phyloP scores from a whole-genome alignment of 2,113 vertebrate genomes.

The Rhipidura dahli region DNA sequence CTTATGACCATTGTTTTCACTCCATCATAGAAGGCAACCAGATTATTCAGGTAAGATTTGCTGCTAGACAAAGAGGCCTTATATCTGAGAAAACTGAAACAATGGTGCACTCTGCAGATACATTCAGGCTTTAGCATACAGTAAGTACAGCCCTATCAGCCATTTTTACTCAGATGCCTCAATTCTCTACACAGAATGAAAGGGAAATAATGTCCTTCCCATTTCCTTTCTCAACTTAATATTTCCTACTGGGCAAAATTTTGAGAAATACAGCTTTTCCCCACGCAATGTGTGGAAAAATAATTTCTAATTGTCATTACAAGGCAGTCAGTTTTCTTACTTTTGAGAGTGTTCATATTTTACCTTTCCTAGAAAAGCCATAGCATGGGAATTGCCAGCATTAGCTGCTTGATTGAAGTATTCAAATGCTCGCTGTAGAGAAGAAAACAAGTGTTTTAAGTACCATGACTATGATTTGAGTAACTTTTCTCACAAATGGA shows the following conservation, averaged over 20 bases:
- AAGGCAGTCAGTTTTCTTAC: not conserved
- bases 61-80: not conserved
- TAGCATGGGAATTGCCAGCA: conserved; percentile 95
- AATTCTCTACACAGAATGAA: not conserved
- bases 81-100: not conserved
- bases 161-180: not conserved
- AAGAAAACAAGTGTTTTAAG: not conserved
- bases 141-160: not conserved
- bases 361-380: conserved; percentile 98
- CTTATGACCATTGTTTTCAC: not conserved
- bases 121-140: not conserved
- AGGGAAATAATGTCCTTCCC: not conserved
- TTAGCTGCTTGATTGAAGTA: conserved; percentile 98
- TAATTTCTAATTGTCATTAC: not conserved
- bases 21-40: not conserved
- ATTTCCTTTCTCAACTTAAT: not conserved
- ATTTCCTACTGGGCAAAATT: not conserved
- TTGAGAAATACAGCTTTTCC: not conserved
- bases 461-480: not conserved
- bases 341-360: not conserved
- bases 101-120: not conserved
- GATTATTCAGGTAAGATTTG: not conserved
- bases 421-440: conserved; percentile 90
- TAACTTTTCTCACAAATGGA: not conserved
- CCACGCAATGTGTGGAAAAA: not conserved